Conservation (phyloP, 2,113 vertebrate genomes). For the Setophaga petechia region DNA sequence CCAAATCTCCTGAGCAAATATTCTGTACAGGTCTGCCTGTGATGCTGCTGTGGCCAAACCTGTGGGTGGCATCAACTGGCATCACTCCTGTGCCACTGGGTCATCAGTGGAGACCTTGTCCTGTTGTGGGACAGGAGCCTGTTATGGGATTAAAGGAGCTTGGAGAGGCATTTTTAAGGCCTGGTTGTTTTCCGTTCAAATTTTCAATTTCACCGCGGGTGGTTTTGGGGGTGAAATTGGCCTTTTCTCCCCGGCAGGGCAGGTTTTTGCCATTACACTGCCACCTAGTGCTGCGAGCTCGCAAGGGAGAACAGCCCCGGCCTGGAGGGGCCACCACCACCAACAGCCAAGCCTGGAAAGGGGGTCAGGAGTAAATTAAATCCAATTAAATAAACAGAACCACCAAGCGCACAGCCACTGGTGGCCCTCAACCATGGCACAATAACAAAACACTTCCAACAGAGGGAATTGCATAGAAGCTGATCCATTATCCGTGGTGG, state of each 20-base stretch:
- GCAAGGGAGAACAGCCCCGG: background rate
- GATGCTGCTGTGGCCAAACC: background rate
- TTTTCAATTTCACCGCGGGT: background rate
- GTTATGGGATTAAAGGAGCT: background rate
- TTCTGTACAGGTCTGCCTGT: background rate
- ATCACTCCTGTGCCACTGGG: background rate
- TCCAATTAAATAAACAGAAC: background rate
- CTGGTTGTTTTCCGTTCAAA: background rate
- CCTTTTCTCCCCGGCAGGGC: background rate
- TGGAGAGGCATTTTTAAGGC: background rate
- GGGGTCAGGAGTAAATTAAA: fast-evolving
- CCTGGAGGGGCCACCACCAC: background rate
- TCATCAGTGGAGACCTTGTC: background rate
- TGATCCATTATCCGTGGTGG: background rate
- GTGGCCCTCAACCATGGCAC: background rate
- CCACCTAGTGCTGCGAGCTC: conserved; percentile 63
- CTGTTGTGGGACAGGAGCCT: background rate
- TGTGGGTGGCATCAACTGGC: background rate
- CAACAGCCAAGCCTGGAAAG: background rate
- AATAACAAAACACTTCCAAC: fast-evolving
- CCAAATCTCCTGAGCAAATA: background rate
- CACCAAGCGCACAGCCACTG: background rate
- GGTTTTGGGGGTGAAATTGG: background rate
- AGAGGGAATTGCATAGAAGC: background rate
- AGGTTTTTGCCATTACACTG: conserved; percentile 64